Evolutionary conservation across 2,113 vertebrate genomes (phyloP).

Genomic region (Okapia johnstoni): DNA sequence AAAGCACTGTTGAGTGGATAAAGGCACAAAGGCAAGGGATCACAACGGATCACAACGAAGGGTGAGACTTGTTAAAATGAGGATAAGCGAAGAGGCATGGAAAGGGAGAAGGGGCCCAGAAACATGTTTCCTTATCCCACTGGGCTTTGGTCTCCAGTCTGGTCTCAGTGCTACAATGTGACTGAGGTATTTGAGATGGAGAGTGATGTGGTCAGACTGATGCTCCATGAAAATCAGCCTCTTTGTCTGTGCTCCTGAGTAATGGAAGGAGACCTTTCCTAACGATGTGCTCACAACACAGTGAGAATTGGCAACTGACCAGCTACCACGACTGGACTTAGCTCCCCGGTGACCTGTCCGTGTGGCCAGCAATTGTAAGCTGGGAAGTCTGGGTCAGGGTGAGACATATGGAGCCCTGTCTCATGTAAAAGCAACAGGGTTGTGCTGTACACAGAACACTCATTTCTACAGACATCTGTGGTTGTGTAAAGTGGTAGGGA

Average conservation of each 20-base stretch:
- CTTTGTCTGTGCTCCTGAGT: not conserved
- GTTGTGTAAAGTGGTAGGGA: not conserved
- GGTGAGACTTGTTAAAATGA: too few species aligned
- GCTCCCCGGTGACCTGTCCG: not conserved
- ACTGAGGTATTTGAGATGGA: too few species aligned
- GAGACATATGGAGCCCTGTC: not conserved
- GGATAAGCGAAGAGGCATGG: not conserved
- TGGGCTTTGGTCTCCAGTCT: not conserved
- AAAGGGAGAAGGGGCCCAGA: not conserved
- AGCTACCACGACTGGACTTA: not conserved
- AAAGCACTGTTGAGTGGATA: fast-evolving
- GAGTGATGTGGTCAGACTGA: not conserved
- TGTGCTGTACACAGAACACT: not conserved
- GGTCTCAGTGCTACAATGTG: fast-evolving
- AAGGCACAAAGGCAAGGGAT: not conserved
- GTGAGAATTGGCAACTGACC: not conserved
- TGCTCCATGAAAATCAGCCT: not conserved
- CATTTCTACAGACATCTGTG: not conserved
- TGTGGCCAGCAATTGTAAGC: not conserved
- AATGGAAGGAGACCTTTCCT: not conserved
- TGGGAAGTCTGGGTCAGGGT: not conserved
- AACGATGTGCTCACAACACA: too few species aligned
- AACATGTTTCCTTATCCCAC: fast-evolving
- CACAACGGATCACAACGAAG: too few species aligned
- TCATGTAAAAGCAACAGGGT: not conserved